These are phyloP conservation scores for Cossypha niveicapilla DNA, from an alignment of 2,797 vertebrate species.

Conservation along the genomic window DNA sequence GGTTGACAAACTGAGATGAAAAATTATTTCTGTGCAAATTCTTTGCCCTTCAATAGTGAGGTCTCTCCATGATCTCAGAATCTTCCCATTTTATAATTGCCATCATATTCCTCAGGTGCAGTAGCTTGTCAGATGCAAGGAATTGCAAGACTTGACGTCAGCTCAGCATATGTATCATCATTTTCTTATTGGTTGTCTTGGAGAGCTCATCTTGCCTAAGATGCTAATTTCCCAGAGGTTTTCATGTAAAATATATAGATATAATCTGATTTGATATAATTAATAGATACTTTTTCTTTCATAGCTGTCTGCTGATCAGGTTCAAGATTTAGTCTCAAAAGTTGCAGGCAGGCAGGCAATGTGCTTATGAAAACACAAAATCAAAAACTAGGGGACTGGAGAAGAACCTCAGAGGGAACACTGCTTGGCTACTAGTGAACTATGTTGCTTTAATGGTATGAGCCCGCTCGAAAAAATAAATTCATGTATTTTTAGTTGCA, in stretches of 20 bases:
- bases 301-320: constrained; percentile 44
- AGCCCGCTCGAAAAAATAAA: constrained; percentile 38
- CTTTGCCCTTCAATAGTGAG: neutral
- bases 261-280: constrained; percentile 39
- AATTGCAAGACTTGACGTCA: neutral
- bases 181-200: constrained; percentile 5
- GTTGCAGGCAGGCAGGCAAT: constrained; percentile 36
- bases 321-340: constrained; percentile 65
- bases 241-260: constrained; percentile 21
- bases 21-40: neutral
- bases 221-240: constrained; percentile 27
- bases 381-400: constrained; percentile 18
- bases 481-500: constrained; percentile 26
- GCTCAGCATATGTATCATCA: accelerated
- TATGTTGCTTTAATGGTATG: constrained; percentile 10
- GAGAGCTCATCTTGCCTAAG: constrained; percentile 33
- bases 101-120: neutral
- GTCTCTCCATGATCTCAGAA: neutral
- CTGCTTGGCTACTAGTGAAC: neutral
- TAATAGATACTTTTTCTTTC: constrained; percentile 34
- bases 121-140: neutral
- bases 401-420: constrained; percentile 10
- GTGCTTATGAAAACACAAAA: constrained; percentile 53
- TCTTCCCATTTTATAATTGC: neutral
- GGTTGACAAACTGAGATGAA: neutral